Evolutionary conservation across 2,797 vertebrate species (phyloP).

Genomic region (Bradypodion pumilum): DNA sequence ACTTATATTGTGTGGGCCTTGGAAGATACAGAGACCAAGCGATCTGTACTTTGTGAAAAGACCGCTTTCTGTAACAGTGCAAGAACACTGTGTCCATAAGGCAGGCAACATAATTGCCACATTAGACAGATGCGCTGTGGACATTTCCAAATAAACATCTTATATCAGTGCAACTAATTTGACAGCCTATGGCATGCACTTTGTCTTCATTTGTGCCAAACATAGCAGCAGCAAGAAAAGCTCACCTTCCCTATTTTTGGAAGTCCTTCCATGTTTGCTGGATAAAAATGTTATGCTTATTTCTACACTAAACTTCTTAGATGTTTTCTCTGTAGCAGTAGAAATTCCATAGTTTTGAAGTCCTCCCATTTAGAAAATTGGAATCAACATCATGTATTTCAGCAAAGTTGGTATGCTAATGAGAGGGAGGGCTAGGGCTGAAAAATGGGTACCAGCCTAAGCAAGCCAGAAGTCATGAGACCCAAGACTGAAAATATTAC

Average conservation of each 20-base stretch:
- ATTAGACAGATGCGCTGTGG: background rate
- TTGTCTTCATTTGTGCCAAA: background rate
- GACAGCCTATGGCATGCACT: background rate
- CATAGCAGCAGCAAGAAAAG: background rate
- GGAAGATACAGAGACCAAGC: background rate
- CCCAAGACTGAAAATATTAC: no score
- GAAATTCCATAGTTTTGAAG: background rate
- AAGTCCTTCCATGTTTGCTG: background rate
- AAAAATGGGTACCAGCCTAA: background rate
- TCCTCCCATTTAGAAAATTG: background rate
- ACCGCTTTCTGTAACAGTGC: background rate
- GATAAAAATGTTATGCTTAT: background rate
- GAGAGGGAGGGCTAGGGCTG: background rate
- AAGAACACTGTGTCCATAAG: background rate
- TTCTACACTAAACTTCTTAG: no score
- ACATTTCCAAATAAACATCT: background rate
- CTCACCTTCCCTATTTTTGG: background rate
- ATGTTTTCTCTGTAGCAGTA: background rate
- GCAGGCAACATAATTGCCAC: background rate
- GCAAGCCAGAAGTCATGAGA: background rate
- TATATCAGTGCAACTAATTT: background rate
- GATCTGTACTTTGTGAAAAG: background rate
- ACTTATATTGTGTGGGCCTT: background rate
- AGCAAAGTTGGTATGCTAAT: no score
- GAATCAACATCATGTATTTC: background rate